A percentile compares a stretch with the other conserved stretches of the same genome.
Conservation (phyloP, 2,113 vertebrate genomes). For the Syngnathoides biaculeatus region DNA sequence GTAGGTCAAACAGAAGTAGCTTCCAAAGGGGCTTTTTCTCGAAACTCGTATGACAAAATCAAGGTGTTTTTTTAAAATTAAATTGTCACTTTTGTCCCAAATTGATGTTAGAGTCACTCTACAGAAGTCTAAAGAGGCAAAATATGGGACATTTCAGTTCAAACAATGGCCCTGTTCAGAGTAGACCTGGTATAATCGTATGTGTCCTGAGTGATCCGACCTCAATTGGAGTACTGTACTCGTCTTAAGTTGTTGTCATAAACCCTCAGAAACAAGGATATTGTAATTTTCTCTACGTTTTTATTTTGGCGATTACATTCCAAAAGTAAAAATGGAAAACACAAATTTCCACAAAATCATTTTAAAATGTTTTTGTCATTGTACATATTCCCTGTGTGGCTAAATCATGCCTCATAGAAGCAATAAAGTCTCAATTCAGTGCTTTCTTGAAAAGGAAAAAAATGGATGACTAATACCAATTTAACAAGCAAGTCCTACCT, state of each 20-base stretch:
- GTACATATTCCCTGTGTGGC: background rate
- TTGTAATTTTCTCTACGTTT: background rate
- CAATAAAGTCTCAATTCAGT: background rate
- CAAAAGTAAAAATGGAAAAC: background rate
- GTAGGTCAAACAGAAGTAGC: too few relatives aligned
- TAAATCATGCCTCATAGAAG: slow-evolving; percentile 2
- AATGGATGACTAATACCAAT: background rate
- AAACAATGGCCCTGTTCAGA: background rate
- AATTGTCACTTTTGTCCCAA: too few relatives aligned
- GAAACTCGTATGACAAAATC: too few relatives aligned
- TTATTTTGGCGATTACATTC: background rate
- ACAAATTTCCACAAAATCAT: background rate
- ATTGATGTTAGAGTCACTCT: too few relatives aligned
- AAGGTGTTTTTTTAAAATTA: too few relatives aligned
- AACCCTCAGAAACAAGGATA: background rate
- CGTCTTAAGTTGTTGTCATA: background rate
- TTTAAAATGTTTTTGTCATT: background rate
- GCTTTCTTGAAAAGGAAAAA: background rate
- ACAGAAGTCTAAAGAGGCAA: too few relatives aligned
- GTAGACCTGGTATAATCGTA: background rate
- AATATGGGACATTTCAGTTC: background rate
- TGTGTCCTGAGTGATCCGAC: background rate
- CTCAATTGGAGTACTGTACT: background rate
- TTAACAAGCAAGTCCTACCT: background rate
- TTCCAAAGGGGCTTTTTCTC: too few relatives aligned